Conservation (phyloP, 2,888 invertebrate genomes). For the Chloroclystis v-ata region DNA sequence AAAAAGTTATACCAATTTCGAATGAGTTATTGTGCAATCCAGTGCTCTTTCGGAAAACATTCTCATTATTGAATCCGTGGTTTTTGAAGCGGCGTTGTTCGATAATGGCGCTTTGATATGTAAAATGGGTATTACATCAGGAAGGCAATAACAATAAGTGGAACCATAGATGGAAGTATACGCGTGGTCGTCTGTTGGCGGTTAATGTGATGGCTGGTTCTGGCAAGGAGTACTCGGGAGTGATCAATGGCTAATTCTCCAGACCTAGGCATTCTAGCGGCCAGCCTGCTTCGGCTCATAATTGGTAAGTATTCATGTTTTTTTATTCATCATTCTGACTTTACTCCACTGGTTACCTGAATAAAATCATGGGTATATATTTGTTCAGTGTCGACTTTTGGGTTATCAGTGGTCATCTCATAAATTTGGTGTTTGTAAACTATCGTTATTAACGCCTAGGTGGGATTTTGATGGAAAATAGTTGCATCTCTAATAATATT, state of each 20-base stretch:
- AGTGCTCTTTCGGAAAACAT: conserved; percentile 49
- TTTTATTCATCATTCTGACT: background rate
- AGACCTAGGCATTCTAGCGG: conserved; percentile 78
- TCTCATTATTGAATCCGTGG: conserved; percentile 30
- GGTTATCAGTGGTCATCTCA: too few species aligned
- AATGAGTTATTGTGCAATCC: conserved; percentile 71
- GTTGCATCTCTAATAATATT: too few species aligned
- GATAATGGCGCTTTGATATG: conserved; percentile 11
- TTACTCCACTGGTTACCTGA: background rate
- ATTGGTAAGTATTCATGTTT: conserved; percentile 70
- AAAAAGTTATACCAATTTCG: conserved; percentile 73
- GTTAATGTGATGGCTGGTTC: conserved; percentile 60
- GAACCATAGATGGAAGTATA: conserved; percentile 18
- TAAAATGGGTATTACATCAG: background rate
- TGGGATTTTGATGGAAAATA: too few species aligned
- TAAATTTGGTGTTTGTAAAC: too few species aligned
- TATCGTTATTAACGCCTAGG: too few species aligned
- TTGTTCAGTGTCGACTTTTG: too few species aligned
- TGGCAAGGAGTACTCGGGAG: conserved; percentile 50
- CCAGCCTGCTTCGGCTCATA: conserved; percentile 80
- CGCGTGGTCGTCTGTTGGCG: conserved; percentile 31
- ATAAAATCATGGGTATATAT: too few species aligned
- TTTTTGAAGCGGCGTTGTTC: conserved; percentile 19
- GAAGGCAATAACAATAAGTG: background rate
- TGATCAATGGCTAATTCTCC: conserved; percentile 79